These are phyloP conservation scores for Sturnus vulgaris DNA, from an alignment of 2,113 vertebrate genomes.

Conservation along the genomic window DNA sequence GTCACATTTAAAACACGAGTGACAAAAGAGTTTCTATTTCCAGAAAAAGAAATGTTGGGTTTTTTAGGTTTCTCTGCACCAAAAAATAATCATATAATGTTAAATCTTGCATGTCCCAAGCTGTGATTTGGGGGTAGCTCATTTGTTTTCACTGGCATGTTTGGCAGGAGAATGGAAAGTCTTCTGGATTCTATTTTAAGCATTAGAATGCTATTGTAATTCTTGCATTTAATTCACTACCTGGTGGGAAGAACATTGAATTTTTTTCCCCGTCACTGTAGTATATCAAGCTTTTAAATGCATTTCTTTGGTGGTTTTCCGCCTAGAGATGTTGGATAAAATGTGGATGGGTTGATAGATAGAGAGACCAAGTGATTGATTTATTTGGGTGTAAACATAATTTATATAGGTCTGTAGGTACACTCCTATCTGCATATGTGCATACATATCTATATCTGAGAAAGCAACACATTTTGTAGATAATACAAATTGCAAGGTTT, in stretches of 20 bases:
- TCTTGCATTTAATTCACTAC: not conserved
- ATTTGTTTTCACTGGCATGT: not conserved
- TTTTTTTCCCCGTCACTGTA: not conserved
- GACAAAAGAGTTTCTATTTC: conserved; percentile 26
- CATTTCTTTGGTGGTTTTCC: not conserved
- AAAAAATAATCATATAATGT: not conserved
- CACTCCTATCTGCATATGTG: not conserved
- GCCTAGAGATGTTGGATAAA: not conserved
- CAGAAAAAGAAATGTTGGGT: not conserved
- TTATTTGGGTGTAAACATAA: not conserved
- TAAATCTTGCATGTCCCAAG: not conserved
- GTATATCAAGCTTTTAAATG: not conserved
- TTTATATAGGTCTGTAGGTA: not conserved
- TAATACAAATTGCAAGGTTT: not conserved
- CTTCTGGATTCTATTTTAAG: conserved; percentile 2
- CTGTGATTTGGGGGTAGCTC: not conserved
- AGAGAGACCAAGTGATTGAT: not conserved
- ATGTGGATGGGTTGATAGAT: not conserved
- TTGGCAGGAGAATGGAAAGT: not conserved
- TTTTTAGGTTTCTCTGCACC: not conserved
- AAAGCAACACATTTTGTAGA: not conserved
- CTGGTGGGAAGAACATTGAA: not conserved
- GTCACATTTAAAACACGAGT: not conserved
- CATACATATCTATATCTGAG: not conserved
- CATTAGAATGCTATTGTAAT: not conserved